Evolutionary conservation across 2,797 vertebrate species (phyloP).

Genomic region (Smutsia temminckii): DNA sequence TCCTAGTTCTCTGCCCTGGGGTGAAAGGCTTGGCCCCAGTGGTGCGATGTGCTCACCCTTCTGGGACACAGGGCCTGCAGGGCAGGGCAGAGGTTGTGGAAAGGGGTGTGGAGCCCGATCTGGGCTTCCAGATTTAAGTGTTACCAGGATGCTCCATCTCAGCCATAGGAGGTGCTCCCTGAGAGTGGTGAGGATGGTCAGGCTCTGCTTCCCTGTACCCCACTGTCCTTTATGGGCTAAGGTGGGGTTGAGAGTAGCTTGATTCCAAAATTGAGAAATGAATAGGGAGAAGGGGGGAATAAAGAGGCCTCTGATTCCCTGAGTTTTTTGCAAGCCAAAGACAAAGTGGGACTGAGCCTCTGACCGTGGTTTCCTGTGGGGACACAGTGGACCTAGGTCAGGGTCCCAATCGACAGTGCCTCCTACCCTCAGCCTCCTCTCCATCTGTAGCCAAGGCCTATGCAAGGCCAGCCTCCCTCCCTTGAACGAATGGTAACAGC

Average conservation of each 20-base stretch:
- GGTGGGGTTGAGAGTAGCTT: not conserved
- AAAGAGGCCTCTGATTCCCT: not conserved
- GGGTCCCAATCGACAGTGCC: not conserved
- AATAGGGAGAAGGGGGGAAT: not conserved
- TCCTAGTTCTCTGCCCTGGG: not conserved
- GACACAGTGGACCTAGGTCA: not conserved
- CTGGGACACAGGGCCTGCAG: not conserved
- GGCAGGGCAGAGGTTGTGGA: not conserved
- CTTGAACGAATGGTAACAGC: not conserved
- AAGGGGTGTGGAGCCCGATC: not conserved
- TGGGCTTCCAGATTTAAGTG: not conserved
- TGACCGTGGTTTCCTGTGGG: not conserved
- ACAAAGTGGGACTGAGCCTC: not conserved
- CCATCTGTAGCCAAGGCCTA: not conserved
- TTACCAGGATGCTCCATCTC: not conserved
- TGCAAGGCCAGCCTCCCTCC: not conserved
- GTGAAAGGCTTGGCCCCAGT: constrained; percentile 26
- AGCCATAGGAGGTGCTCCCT: not conserved
- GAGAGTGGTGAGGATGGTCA: not conserved
- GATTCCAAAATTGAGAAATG: not conserved
- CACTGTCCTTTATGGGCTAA: not conserved
- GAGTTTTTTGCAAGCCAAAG: not conserved
- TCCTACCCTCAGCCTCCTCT: not conserved
- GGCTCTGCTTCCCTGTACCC: not conserved
- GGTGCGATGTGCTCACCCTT: constrained; percentile 15